Conservation (phyloP, 2,113 vertebrate genomes). For the Pterocles orientalis region DNA sequence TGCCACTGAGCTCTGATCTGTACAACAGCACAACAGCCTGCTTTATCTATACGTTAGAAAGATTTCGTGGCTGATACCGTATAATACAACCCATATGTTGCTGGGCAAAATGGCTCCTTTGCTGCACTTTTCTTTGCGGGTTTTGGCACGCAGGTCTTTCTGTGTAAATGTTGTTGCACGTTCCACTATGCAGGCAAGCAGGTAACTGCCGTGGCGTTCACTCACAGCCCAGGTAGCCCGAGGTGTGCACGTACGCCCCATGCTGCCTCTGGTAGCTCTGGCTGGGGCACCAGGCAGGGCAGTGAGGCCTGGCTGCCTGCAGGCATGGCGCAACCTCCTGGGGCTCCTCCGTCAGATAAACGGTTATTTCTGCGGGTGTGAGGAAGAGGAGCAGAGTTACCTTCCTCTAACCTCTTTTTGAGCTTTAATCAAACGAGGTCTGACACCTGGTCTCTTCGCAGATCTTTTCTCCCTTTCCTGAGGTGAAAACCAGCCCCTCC, state of each 20-base stretch:
- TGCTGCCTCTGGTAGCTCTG: accelerated
- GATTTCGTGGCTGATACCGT: neutral
- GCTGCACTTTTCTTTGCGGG: neutral
- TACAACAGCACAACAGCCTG: neutral
- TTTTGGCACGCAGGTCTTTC: neutral
- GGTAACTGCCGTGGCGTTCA: accelerated
- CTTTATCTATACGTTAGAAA: neutral
- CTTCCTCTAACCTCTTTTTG: neutral
- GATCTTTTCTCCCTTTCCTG: neutral
- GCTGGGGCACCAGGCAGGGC: neutral
- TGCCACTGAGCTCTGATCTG: neutral
- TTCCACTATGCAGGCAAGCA: neutral
- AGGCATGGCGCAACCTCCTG: accelerated
- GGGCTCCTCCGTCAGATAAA: neutral
- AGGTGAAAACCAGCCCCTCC: neutral
- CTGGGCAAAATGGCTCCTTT: neutral
- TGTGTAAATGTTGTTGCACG: no score
- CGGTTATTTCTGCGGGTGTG: neutral
- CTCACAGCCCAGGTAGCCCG: accelerated
- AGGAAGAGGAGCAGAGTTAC: neutral
- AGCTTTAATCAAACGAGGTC: neutral
- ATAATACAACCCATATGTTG: neutral
- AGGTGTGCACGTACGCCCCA: neutral
- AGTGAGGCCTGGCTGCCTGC: accelerated
- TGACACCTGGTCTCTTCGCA: neutral